Evolutionary conservation across 2,113 vertebrate genomes (phyloP), one percentile per base, ranked within the genome.

Genomic region (Notiomystis cincta): DNA sequence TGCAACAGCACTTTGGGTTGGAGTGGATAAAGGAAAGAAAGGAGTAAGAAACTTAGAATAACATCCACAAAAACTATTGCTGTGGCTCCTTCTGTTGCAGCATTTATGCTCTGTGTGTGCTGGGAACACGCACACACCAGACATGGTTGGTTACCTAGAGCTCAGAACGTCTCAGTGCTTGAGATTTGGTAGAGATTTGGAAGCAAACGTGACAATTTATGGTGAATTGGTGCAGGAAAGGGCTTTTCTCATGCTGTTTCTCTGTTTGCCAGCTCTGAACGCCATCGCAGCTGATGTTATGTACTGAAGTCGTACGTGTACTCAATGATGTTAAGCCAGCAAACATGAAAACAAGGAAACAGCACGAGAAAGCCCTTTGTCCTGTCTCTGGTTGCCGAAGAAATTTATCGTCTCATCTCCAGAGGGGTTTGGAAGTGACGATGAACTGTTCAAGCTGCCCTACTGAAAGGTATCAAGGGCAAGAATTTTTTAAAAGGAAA

Each of bases 281-380:
- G 90, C 90, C 95, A 96, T 92, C 95, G 96, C 93, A 89, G 90
- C 92, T 97, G 95, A 97, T 97, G 96, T 97, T 96, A 97, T 97
- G 82, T 95, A 96, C 96, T 97, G 95, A 89, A 95, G 85, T 96
- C 94, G 97, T 97, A 95, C 96, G 84, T 94, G 87, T 97, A 96
- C 92, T 96, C 96, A 97, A 79, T 96, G 95, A 97, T 97, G 94
- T 96, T 98, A 98, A 95, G 96, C 90, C 96, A 96, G 97, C 96
- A 97, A 96, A 98, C 51, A 95, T 96, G 93, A 92, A 94, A 97
- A 97, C 89, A 96, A 97, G 95, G 92, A 98, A 97, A 97, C 87
- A 97, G 97, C 97, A 98, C 97, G 97, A 98, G 97, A 98, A 98
- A 97, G 96, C 95, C 96, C 97, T 95, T 97, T 97, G 94, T 95